Evolutionary conservation across 1,140 invertebrate genomes (phyloP).

Genomic region (Cyphomyrmex costatus): DNA sequence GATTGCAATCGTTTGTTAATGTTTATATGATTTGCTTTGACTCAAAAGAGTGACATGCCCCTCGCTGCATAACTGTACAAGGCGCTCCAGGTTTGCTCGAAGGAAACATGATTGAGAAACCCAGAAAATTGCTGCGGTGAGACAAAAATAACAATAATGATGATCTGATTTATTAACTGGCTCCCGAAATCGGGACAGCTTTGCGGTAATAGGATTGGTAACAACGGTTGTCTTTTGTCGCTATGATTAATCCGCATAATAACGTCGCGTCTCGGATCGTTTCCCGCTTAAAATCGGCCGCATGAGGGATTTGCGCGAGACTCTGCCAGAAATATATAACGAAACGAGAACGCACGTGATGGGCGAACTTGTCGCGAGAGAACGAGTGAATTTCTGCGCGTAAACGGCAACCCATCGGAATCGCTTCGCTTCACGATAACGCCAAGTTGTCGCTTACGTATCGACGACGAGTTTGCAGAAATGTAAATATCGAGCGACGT

Average conservation of each 20-base stretch:
- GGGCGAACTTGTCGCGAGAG: not conserved
- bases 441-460: constrained; percentile 21
- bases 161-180: constrained; percentile 57
- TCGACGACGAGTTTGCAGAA: constrained; percentile 40
- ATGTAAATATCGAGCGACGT: constrained; percentile 38
- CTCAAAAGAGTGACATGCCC: no score
- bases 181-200: constrained; percentile 37
- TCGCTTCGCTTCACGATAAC: constrained; percentile 40
- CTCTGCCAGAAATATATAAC: constrained; percentile 47
- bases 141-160: constrained; percentile 48
- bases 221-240: constrained; percentile 49
- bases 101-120: constrained; percentile 11
- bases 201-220: constrained; percentile 24
- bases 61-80: constrained; percentile 27
- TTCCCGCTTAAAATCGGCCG: constrained; percentile 20
- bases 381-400: constrained; percentile 38
- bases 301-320: not conserved
- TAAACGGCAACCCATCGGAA: not conserved
- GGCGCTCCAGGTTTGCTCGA: not conserved
- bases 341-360: constrained; percentile 13
- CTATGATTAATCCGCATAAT: constrained; percentile 49
- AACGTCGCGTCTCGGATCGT: constrained; percentile 23
- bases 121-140: not conserved
- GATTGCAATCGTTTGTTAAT: no score
- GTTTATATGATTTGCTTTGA: no score